Evolutionary conservation across 92 coral and sea anemone species (phyloP), one percentile per base, ranked within the genome.

Genomic region (Palythoa grandiflora): DNA sequence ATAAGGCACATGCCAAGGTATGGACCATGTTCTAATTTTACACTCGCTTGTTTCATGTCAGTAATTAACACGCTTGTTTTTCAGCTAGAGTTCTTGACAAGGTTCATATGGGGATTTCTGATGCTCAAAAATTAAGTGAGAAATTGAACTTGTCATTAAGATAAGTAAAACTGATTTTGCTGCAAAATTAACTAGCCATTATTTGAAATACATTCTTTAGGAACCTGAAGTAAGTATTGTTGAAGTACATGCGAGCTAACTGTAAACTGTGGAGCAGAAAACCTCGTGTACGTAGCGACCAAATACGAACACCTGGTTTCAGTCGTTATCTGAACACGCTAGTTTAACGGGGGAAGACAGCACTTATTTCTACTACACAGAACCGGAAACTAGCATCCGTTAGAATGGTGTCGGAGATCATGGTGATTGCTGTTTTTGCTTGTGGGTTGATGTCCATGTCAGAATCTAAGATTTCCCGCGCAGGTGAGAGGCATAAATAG

Each of bases 331-430:
- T 44, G 50, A 47, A 77, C 44, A 12, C 54, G 38, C 61, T 28
- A 76, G 16, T n/a, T 19, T 47, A 47, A 63, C 21, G 53, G 85
- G 39, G 73, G 75, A 65, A 81, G 57, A 37, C 60, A 63, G 15
- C 86, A 44, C 55, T 66, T 47, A 12, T 40, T 36, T 20, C 63
- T 5, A 39, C 16, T 65, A 15, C 11, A 65, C 9, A 12, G 66
- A 12, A 21, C 86, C 73, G 86, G 86, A 81, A 81, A 19, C 86
- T 66, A 35, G 16, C 44, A 68, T 81, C 86, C 86, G 86, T 81
- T 81, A 81, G 75, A 17, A 50, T 81, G 86, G 47, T 40, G 12
- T 63, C 75, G 21, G 75, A 59, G 10, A 65, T 16, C 7, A 81
- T 81, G 66, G 66, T 71, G 75, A 14, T 68, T 81, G 76, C 74